These are phyloP conservation scores for Drosophila mimetica DNA, from an alignment of 2,888 invertebrate species.

Conservation along the genomic window DNA sequence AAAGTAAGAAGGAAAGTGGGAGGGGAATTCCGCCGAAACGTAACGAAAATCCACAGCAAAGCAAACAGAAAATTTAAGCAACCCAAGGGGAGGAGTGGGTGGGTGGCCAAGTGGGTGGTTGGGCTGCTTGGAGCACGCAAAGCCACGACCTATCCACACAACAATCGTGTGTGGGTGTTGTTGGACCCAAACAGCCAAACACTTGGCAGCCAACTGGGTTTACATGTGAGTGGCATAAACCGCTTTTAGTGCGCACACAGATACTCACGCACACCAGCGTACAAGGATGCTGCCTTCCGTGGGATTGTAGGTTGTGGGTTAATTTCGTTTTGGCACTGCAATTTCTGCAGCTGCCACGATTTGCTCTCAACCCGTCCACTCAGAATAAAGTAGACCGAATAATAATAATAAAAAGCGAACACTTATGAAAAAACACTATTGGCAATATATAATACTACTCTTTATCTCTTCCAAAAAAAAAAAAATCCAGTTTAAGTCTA, in stretches of 20 bases:
- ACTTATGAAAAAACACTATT: no score
- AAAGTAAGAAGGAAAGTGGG: conserved; percentile 19
- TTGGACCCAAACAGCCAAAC: conserved; percentile 47
- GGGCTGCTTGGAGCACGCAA: conserved; percentile 36
- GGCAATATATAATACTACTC: neutral
- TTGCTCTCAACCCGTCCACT: neutral
- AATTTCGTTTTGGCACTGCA: conserved; percentile 72
- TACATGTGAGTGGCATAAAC: conserved; percentile 73
- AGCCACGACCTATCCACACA: conserved; percentile 81
- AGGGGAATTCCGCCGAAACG: conserved; percentile 48
- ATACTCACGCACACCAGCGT: conserved; percentile 10
- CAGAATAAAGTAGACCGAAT: neutral
- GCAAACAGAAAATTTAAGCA: conserved; percentile 71
- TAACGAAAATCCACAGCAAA: conserved; percentile 73
- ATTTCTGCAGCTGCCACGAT: conserved; percentile 34
- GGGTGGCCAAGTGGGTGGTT: neutral
- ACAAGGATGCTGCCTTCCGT: conserved; percentile 51
- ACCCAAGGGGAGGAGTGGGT: conserved; percentile 24
- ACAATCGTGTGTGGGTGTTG: conserved; percentile 70
- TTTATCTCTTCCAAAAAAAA: no score
- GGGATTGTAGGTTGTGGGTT: conserved; percentile 65
- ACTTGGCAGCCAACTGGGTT: conserved; percentile 50
- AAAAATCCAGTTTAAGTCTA: no score
- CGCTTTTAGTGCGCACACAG: conserved; percentile 66
- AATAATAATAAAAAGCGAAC: neutral